Evolutionary conservation across 1,140 invertebrate species (phyloP), one percentile per base, ranked within the genome.

Genomic region (Adelges cooleyi): DNA sequence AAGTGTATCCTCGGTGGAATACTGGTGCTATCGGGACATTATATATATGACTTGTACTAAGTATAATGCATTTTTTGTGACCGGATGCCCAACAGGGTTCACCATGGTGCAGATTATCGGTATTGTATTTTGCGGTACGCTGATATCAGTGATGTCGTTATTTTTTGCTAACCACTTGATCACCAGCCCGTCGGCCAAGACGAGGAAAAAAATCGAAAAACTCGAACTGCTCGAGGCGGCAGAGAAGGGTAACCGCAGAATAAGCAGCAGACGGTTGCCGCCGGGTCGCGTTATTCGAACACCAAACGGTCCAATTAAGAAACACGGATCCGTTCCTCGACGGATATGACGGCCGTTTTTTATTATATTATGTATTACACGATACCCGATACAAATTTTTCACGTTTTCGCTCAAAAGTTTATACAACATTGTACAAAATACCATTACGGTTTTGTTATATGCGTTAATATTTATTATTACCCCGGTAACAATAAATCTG

Each of bases 191-290:
- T 62, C 56, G 10, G 17, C 56, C 2, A 62, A 48, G 25, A 62
- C 56, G n/a, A 48, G 42, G 42, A 62, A 62, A 20, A 62, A 62
- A 62, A 62, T 62, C 11, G 56, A 62, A 33, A 62, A 62, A 48
- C 15, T 62, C 17, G 56, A 62, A 29, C 17, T 48, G 40, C 56
- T 62, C 40, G 56, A 62, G 33, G 56, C 56, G 2, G 56, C 17
- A n/a, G 56, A 62, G 20, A 46, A 18, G 20, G 42, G 54, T 5
- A 23, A 8, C 17, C 40, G 42, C 3, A 62, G 27, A 4, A 9
- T 22, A 13, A 18, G 56, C 11, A 17, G 5, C n/a, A 62, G 18
- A 33, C 56, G 56, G 3, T 3, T 17, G 29, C 2, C 56, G 3
- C 5, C 29, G 5, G 11, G 29, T 33, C 42, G 25, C 0, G 56